These are phyloP conservation scores for Mormyrus proboscirostris DNA, from an alignment of 2,797 vertebrate species.

Conservation along the genomic window DNA sequence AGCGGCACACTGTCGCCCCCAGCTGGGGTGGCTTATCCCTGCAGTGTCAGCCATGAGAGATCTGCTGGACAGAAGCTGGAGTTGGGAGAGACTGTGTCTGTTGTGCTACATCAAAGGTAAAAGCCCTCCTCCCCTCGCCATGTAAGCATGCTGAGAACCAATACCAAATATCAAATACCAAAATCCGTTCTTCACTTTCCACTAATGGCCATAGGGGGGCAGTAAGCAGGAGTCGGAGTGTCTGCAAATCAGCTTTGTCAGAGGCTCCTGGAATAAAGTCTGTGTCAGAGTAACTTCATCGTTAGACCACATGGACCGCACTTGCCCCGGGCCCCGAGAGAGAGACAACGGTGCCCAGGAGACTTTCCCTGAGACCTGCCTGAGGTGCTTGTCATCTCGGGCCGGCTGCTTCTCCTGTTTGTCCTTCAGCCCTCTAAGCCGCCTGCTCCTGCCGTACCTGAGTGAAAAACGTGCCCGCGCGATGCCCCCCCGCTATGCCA, in stretches of 20 bases:
- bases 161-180: background rate
- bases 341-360: background rate
- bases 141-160: background rate
- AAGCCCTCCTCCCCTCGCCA: background rate
- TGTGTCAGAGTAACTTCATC: background rate
- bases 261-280: background rate
- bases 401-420: background rate
- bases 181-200: background rate
- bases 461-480: background rate
- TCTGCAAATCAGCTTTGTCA: background rate
- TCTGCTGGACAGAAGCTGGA: background rate
- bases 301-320: background rate
- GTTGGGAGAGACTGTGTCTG: background rate
- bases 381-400: background rate
- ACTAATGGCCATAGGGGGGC: background rate
- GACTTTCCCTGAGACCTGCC: background rate
- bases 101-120: background rate
- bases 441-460: background rate
- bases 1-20: background rate
- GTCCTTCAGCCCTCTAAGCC: background rate
- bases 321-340: background rate
- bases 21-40: background rate
- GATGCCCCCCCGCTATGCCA: background rate
- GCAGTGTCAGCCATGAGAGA: background rate
- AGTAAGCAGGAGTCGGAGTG: background rate